These are phyloP conservation scores for Heliocidaris tuberculata DNA, from an alignment of 35 echinoderm and acorn worm genomes.

Conservation along the genomic window DNA sequence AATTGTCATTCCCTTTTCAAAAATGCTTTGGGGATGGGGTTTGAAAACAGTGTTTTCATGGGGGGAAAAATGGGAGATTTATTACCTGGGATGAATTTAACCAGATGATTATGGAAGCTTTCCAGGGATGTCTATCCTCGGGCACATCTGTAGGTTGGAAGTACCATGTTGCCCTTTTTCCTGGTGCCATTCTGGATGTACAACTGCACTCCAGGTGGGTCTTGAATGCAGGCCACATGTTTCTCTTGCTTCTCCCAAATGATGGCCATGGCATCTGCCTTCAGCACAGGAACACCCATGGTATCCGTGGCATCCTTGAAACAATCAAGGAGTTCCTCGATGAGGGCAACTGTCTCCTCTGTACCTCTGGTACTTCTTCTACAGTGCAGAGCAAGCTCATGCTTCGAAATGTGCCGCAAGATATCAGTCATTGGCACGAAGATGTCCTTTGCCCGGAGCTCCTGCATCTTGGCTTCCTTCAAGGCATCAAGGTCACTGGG, in stretches of 20 bases:
- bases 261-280: conserved; percentile 28
- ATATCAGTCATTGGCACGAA: not conserved
- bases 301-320: conserved; percentile 47
- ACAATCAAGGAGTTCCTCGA: conserved; percentile 42
- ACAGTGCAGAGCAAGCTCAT: conserved; percentile 48
- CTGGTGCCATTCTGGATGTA: conserved; percentile 44
- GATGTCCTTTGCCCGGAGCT: not conserved
- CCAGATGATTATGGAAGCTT: conserved; percentile 24
- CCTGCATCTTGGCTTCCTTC: conserved; percentile 36
- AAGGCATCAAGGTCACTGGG: conserved; percentile 27
- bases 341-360: conserved; percentile 34
- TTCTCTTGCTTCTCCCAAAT: conserved; percentile 57
- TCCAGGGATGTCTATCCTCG: conserved; percentile 61
- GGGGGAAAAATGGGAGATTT: not conserved
- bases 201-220: conserved; percentile 44
- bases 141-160: conserved; percentile 58
- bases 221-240: conserved; percentile 68
- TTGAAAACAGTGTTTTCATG: too few species aligned
- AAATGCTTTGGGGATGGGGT: too few species aligned
- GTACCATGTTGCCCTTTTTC: conserved; percentile 32
- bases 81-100: conserved; percentile 1
- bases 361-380: conserved; percentile 31
- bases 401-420: conserved; percentile 3
- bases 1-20: too few species aligned
- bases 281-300: conserved; percentile 57